Evolutionary conservation across 2,113 vertebrate genomes (phyloP), one percentile per base, ranked within the genome.

Genomic region (Callionymus lyra): DNA sequence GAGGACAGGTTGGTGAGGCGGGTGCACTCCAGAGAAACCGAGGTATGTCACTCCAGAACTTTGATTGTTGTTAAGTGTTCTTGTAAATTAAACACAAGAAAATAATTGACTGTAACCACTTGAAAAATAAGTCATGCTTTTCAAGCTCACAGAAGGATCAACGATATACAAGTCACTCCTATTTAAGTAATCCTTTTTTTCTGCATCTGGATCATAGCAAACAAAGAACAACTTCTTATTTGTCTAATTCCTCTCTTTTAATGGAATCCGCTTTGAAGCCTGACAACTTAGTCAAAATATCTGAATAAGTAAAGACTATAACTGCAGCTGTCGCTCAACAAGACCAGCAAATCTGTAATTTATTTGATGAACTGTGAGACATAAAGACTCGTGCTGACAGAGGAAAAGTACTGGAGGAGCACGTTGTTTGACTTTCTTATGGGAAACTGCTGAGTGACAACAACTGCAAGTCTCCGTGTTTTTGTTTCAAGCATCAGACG

Each of bases 401-500:
- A 58, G 31, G 17, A 53, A 47, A 46, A 62, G 40, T 15, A 27
- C 12, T 1, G n/a, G 14, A 14, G 16, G 6, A 37, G 17, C 10
- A 27, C 21, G 16, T n/a, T 11, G 17, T 47, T 34, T 12, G 2
- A 10, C 33, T 45, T 34, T 56, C 17, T 39, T 49, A 17, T 45
- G 38, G 50, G 33, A 27, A 27, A 27, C 21, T 8, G 55, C 50
- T 19, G 53, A 64, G 34, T 45, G 59, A 56, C 59, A 63, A 40
- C 4, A 32, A 45, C 47, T 45, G 21, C 9, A 55, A 31, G 10
- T 18, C 42, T 1, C 43, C 59, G 52, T 21, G 18, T 38, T 54
- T 77, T 55, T 47, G 48, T 51, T 41, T n/a, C 13, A 42, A 56
- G 18, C 19, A 31, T 43, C 41, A 6, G 21, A 46, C 74, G 31